These are phyloP conservation scores for Phylloscopus trochiloides DNA, from an alignment of 2,113 vertebrate genomes.

Conservation along the genomic window DNA sequence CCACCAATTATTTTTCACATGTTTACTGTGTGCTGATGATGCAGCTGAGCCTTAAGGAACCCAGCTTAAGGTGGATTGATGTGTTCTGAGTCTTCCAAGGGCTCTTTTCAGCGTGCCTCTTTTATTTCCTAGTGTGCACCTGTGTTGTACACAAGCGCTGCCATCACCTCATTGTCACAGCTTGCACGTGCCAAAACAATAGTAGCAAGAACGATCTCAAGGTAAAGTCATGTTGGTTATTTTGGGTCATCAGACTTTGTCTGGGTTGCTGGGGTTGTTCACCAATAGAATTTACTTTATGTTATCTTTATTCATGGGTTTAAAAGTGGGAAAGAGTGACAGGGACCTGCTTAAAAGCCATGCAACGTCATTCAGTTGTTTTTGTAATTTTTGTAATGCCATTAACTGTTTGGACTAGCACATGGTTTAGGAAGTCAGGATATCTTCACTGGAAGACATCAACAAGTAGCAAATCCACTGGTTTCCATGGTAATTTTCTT, in stretches of 20 bases:
- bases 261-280: background rate
- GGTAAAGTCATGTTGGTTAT: constrained; percentile 58
- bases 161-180: constrained; percentile 92
- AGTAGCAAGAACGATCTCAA: constrained; percentile 78
- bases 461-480: background rate
- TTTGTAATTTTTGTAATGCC: background rate
- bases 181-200: constrained; percentile 94
- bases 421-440: background rate
- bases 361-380: background rate
- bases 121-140: constrained; percentile 86
- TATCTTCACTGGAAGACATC: background rate
- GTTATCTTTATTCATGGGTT: background rate
- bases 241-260: background rate
- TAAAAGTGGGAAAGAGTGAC: background rate
- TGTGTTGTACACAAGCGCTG: constrained; percentile 98
- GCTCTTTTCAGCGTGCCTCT: constrained; percentile 15
- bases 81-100: background rate
- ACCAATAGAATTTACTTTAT: background rate
- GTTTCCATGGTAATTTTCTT: background rate
- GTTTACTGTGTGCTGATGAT: background rate
- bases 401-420: background rate
- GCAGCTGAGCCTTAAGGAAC: background rate
- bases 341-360: background rate
- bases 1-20: background rate
- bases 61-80: background rate